A percentile compares a stretch with the other conserved stretches of the same genome.
These are phyloP conservation scores for Tinea trinotella DNA, from an alignment of 2,888 invertebrate genomes.

Conservation along the genomic window DNA sequence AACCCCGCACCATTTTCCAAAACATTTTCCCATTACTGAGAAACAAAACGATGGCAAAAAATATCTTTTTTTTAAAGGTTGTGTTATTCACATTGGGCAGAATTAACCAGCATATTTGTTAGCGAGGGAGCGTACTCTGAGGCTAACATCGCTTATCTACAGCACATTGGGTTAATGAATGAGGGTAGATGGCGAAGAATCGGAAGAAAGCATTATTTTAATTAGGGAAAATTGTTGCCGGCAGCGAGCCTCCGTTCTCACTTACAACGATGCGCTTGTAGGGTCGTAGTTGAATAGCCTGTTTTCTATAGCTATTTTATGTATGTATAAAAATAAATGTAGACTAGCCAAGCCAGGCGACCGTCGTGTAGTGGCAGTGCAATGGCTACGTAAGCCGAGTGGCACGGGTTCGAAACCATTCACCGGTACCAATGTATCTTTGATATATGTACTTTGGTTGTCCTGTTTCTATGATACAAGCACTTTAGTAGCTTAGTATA, in stretches of 20 bases:
- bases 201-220: slow-evolving; percentile 64
- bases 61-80: not conserved
- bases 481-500: too few species aligned
- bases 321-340: too few species aligned
- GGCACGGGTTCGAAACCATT: too few species aligned
- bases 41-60: slow-evolving; percentile 6
- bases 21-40: slow-evolving; percentile 7
- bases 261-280: not conserved
- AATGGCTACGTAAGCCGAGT: too few species aligned
- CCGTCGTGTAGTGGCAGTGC: too few species aligned
- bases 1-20: not conserved
- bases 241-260: slow-evolving; percentile 30
- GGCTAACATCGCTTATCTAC: slow-evolving; percentile 48
- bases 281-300: too few species aligned
- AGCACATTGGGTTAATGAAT: slow-evolving; percentile 67
- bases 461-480: too few species aligned
- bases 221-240: slow-evolving; percentile 56
- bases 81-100: slow-evolving; percentile 2
- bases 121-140: slow-evolving; percentile 9
- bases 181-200: slow-evolving; percentile 46
- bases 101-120: slow-evolving; percentile 38
- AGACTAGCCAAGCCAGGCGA: too few species aligned
- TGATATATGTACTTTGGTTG: too few species aligned
- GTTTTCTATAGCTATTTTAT: too few species aligned
- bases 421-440: too few species aligned